Evolutionary conservation across 53 echinoderm and acorn worm genomes (phyloP).

Genomic region (Patiria pectinifera): DNA sequence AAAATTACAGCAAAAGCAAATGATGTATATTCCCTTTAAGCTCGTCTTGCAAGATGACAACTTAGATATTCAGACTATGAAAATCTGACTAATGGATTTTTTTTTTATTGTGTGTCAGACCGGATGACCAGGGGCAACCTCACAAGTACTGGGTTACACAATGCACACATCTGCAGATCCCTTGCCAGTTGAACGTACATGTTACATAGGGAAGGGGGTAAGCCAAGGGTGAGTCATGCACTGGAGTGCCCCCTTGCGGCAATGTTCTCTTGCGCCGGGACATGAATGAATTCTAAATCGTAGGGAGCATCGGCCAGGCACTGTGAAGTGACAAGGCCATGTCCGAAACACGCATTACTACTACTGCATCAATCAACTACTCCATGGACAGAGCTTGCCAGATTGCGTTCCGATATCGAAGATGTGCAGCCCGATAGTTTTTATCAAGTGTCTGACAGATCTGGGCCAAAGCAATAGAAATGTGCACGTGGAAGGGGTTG

Average conservation of each 20-base stretch:
- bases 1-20: too few species aligned
- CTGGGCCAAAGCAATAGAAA: not conserved
- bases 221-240: conserved; percentile 2
- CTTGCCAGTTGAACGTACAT: not conserved
- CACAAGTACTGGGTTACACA: not conserved
- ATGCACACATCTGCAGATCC: not conserved
- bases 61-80: not conserved
- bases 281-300: not conserved
- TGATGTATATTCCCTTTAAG: not conserved
- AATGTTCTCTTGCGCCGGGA: not conserved
- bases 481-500: not conserved
- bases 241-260: not conserved
- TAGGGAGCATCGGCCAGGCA: not conserved
- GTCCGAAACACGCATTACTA: not conserved
- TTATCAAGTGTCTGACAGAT: conserved; percentile 5
- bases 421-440: not conserved
- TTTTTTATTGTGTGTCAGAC: not conserved
- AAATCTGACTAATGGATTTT: conserved; percentile 38
- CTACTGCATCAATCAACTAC: conserved; percentile 1
- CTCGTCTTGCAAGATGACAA: conserved; percentile 16
- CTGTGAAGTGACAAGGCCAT: too few species aligned
- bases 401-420: conserved; percentile 25
- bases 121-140: not conserved
- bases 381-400: conserved; percentile 13
- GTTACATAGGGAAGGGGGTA: not conserved